Conservation (phyloP, 1,140 invertebrate genomes). For the Lineus longissimus region DNA sequence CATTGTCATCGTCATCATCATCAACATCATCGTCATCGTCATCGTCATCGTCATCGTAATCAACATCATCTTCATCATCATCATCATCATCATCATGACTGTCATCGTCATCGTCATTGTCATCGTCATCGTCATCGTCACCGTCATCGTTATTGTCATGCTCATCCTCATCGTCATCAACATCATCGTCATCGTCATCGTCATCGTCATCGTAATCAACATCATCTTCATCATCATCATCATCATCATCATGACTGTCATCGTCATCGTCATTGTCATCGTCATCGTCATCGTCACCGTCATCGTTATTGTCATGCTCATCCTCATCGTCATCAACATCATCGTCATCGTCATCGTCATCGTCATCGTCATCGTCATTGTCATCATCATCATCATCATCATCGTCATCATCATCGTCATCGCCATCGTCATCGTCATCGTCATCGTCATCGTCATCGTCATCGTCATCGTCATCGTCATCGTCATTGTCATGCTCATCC, state of each 20-base stretch:
- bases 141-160: too few relatives aligned
- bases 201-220: constrained; percentile 1
- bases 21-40: constrained; percentile 1
- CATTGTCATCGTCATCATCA: constrained; percentile 11
- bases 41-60: constrained; percentile 5
- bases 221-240: background rate
- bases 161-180: too few relatives aligned
- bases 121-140: background rate
- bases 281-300: constrained; percentile 6
- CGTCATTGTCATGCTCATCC: background rate
- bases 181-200: constrained; percentile 14
- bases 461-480: background rate
- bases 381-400: constrained; percentile 1
- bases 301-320: background rate
- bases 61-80: constrained; percentile 11
- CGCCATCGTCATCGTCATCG: background rate
- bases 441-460: background rate
- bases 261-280: constrained; percentile 2
- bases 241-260: background rate
- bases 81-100: constrained; percentile 13
- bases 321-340: background rate
- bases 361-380: constrained; percentile 1
- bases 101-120: constrained; percentile 7
- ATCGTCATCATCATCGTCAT: background rate
- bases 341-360: constrained; percentile 3